Evolutionary conservation across 2,888 invertebrate species (phyloP), one percentile per base, ranked within the genome.

Genomic region (Automeris io): DNA sequence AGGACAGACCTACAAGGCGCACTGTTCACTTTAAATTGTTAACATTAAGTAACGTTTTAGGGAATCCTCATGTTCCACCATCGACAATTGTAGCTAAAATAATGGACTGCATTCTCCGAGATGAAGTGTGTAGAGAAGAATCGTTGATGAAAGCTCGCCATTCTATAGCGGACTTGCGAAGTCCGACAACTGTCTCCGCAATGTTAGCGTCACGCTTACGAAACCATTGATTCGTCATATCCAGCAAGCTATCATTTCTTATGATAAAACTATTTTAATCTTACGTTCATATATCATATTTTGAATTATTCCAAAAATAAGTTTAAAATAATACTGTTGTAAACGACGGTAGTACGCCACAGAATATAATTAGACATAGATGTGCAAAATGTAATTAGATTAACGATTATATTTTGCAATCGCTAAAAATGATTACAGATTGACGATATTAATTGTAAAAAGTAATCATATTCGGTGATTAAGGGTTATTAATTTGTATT

Each of bases 1-100:
- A n/a, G n/a, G n/a, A n/a, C n/a, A n/a, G n/a, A n/a, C n/a, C n/a
- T n/a, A n/a, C n/a, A n/a, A n/a, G n/a, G n/a, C n/a, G n/a, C n/a
- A n/a, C n/a, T n/a, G n/a, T n/a, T n/a, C n/a, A n/a, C n/a, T n/a
- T n/a, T n/a, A n/a, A n/a, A n/a, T n/a, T n/a, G n/a, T n/a, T n/a
- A 11, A 19, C 11, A 29, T 18, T 36, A 21, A 13, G 35, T 42
- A 43, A 41, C 9, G 33, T 75, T 74, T 26, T 78, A 91, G 93
- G 92, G 73, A 91, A 92, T 79, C 92, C 92, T 43, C 91, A 92
- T 87, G 89, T 91, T 87, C 92, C 91, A 72, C 93, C 93, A 44
- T 93, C 93, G 61, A 91, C 91, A 74, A 93, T 94, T 82, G 93
- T 93, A 70, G 92, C 92, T 73, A 93, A 93, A 72, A 93, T 94